Percentiles rank a stretch among this genome's conserved stretches.
These are phyloP conservation scores for Cirrhinus mrigala DNA, from an alignment of 2,797 vertebrate genomes.

Conservation along the genomic window DNA sequence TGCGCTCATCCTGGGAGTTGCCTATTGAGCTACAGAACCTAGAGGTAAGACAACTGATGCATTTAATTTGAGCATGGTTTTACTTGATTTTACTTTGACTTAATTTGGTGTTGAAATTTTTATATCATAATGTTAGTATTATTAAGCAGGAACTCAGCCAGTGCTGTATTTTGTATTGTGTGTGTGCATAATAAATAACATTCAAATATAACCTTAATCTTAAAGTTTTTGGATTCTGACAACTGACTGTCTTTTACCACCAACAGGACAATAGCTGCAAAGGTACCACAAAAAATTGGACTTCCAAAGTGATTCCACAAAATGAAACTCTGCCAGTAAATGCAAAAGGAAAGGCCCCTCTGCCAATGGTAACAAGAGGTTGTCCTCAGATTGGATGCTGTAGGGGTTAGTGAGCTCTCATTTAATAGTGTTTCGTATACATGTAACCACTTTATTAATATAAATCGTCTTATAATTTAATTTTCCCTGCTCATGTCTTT, in stretches of 20 bases:
- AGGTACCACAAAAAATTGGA: constrained; percentile 46
- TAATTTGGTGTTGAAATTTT: background rate
- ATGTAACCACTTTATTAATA: background rate
- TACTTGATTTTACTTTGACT: background rate
- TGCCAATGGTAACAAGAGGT: background rate
- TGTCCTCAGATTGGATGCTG: constrained; percentile 13
- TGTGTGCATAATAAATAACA: background rate
- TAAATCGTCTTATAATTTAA: background rate
- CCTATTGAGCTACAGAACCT: constrained; percentile 65
- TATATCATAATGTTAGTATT: background rate
- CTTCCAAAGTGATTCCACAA: constrained; percentile 55
- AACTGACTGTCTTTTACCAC: constrained; percentile 2
- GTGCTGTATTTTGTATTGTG: background rate
- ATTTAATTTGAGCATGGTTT: background rate
- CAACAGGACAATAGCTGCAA: constrained; percentile 50
- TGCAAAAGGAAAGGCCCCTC: constrained; percentile 1
- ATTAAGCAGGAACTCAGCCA: background rate
- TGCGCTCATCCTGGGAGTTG: constrained; percentile 34
- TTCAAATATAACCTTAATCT: background rate
- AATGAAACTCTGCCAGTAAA: background rate
- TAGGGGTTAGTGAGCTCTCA: constrained; percentile 47
- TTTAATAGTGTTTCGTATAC: background rate
- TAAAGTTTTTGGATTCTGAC: background rate
- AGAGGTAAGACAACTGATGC: constrained; percentile 46
- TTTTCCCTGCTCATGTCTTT: background rate